phyloP scores from a whole-genome alignment of 1,140 invertebrate genomes.

The Drosophila burlai region DNA sequence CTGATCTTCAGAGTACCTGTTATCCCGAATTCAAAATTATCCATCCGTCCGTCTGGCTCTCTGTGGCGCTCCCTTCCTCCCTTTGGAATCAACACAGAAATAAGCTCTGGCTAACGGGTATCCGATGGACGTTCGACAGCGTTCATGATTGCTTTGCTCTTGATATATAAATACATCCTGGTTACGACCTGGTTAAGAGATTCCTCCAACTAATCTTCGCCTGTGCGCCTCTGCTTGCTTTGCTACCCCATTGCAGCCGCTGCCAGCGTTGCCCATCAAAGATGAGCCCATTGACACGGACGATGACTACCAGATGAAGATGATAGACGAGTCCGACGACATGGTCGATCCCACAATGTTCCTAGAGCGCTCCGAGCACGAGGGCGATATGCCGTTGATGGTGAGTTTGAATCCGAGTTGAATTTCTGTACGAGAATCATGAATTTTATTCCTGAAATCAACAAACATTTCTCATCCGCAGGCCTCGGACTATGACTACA shows the following conservation, averaged over 20 bases:
- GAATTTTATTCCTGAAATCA: neutral
- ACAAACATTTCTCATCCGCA: conserved; percentile 2
- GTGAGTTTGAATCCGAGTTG: no score
- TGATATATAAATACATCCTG: neutral
- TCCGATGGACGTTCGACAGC: conserved; percentile 22
- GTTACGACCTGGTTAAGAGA: neutral
- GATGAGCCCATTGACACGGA: conserved; percentile 82
- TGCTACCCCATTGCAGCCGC: conserved; percentile 56
- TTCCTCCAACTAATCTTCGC: conserved; percentile 15
- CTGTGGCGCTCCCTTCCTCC: no score
- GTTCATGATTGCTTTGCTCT: conserved; percentile 23
- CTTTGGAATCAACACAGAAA: neutral
- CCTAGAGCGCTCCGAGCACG: conserved; percentile 78
- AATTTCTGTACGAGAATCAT: neutral
- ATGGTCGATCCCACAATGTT: conserved; percentile 84
- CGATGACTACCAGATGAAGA: conserved; percentile 78
- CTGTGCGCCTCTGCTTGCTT: neutral
- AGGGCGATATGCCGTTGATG: conserved; percentile 76
- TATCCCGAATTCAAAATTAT: conserved; percentile 35
- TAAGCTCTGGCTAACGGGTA: conserved; percentile 41
- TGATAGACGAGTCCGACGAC: conserved; percentile 79
- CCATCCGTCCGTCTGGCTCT: conserved; percentile 18
- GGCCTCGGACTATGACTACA: conserved; percentile 73
- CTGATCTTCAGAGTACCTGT: conserved; percentile 26
- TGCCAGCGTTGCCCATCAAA: conserved; percentile 81